Conservation (phyloP, 2,113 vertebrate genomes). For the Lophura nycthemera region DNA sequence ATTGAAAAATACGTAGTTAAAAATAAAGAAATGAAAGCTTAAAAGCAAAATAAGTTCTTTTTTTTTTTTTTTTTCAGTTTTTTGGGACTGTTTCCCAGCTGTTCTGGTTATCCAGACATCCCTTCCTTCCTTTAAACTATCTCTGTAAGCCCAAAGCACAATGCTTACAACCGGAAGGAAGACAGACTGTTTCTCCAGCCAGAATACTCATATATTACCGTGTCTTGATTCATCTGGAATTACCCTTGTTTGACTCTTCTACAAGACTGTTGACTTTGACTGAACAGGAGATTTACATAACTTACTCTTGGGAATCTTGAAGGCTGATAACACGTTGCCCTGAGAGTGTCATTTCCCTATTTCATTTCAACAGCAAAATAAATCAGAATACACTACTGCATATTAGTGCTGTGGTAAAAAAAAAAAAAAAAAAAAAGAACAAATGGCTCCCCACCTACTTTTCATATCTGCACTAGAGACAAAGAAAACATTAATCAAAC, state of each 20-base stretch:
- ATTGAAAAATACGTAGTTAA: neutral
- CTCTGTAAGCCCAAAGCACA: neutral
- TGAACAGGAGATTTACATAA: conserved; percentile 55
- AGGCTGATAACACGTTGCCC: neutral
- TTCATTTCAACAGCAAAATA: conserved; percentile 43
- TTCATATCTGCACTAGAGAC: neutral
- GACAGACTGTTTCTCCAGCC: neutral
- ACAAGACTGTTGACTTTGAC: conserved; percentile 48
- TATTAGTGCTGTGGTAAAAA: neutral
- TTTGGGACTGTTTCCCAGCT: neutral
- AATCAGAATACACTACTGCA: neutral
- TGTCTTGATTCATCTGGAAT: conserved; percentile 29
- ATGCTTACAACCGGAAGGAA: neutral
- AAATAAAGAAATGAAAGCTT: neutral
- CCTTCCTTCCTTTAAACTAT: neutral
- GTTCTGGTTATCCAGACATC: neutral
- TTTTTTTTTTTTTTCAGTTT: neutral
- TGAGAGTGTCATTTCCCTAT: conserved; percentile 7
- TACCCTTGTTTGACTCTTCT: conserved; percentile 45
- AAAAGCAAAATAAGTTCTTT: neutral
- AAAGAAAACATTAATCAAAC: neutral
- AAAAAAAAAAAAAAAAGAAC: neutral
- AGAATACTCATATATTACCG: neutral
- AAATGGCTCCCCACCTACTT: neutral
- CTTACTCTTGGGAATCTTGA: conserved; percentile 26